A percentile compares a stretch with the other conserved stretches of the same genome.
Conservation (phyloP, 2,797 vertebrate species). For the Catamblyrhynchus diadema region DNA sequence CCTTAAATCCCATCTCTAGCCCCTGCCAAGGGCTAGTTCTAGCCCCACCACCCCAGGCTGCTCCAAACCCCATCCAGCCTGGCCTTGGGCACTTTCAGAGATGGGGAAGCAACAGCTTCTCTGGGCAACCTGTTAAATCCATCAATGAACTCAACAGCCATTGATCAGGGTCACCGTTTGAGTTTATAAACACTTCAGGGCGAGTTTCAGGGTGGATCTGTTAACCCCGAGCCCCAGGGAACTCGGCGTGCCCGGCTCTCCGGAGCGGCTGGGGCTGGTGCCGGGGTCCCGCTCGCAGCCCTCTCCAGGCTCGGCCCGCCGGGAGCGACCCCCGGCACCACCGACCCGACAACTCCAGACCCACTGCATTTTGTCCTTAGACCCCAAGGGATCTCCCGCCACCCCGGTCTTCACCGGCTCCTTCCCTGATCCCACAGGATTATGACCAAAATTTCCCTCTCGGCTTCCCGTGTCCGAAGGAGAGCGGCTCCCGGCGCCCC, state of each 20-base stretch:
- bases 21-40: background rate
- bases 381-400: background rate
- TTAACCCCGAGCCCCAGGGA: background rate
- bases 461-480: background rate
- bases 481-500: background rate
- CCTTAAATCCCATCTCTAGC: background rate
- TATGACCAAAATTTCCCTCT: background rate
- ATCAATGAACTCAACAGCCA: background rate
- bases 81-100: background rate
- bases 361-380: accelerated
- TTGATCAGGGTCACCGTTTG: background rate
- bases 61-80: accelerated
- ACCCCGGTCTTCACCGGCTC: background rate
- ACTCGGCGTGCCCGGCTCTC: background rate
- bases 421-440: background rate
- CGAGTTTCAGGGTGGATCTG: background rate
- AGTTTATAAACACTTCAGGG: background rate
- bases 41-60: accelerated
- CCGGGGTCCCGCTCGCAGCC: background rate
- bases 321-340: background rate
- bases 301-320: background rate
- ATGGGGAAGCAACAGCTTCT: background rate
- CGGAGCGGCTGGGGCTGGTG: background rate
- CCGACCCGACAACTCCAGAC: background rate
- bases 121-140: background rate